Base-by-base conservation (phyloP, 2,888 invertebrate genomes). In the Andrena bucephala region DNA sequence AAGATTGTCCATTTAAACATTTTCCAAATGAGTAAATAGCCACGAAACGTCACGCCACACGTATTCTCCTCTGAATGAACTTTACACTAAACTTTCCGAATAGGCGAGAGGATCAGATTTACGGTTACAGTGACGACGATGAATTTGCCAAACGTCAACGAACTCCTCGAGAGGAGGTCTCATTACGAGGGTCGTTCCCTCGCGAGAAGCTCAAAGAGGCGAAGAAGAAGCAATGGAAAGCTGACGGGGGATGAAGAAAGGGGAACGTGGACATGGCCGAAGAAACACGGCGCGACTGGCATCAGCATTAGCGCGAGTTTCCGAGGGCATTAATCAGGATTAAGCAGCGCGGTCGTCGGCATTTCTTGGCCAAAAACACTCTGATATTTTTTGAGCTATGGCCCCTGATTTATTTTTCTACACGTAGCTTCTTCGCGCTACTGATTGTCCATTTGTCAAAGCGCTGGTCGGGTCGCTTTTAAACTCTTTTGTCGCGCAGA, bases 321-420 rank as follows among this genome's bases (percentile, higher is more conserved):
- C 90, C 91, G 88, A 86, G 89, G 89, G 91, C 93, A 93, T 93
- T 93, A 93, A 93, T 93, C 93, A 93, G 92, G 93, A 93, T 93
- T 93, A 93, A 92, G 91, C 87, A 88, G 90, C 86, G 85, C 85
- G 86, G 85, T 89, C 90, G 85, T 85, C 87, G 87, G 85, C 88
- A 83, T 88, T 84, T 85, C 84, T 86, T 83, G 87, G 73, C 83
- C 88, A 81, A 87, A 88, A 89, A 89, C 89, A 85, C 84, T 81
- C 81, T 42, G 77, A 86, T 82, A 84, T 85, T 87, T 87, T 82
- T 87, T 85, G 70, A 77, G 62, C 84, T 63, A 69, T 65, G 65
- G 50, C 78, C 50, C 69, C 66, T 70, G 81, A 80, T 83, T 88
- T 79, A 66, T 78, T 78, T 84, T 84, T 81, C 75, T 77, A 79